A percentile compares a stretch with the other conserved stretches of the same genome.
Evolutionary conservation across 2,113 vertebrate genomes (phyloP).

Genomic region (Pachyramphus minor): DNA sequence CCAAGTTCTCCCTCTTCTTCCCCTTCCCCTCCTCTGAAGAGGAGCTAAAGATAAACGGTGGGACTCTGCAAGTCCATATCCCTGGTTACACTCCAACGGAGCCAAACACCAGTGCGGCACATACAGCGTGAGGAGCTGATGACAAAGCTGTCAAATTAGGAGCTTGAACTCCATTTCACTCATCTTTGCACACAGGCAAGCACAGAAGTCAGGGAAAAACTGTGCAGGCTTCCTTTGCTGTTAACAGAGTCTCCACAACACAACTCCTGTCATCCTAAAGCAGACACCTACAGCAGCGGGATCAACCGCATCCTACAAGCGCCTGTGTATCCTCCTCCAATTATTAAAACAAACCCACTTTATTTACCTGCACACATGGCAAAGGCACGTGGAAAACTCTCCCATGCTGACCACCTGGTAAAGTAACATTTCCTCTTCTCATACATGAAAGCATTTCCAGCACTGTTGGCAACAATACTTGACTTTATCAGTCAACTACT

Average conservation of each 20-base stretch:
- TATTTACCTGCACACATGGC: background rate
- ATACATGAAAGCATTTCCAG: background rate
- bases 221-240: background rate
- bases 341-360: background rate
- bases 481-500: background rate
- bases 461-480: background rate
- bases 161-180: background rate
- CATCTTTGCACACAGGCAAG: background rate
- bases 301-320: background rate
- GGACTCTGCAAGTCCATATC: background rate
- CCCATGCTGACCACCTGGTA: background rate
- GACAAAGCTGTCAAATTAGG: background rate
- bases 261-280: background rate
- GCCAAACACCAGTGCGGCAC: background rate
- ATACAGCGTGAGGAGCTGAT: background rate
- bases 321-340: rapidly evolving
- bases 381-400: background rate
- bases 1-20: background rate
- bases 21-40: background rate
- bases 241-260: background rate
- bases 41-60: background rate
- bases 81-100: background rate
- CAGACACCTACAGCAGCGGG: background rate
- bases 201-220: background rate
- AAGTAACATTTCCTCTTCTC: background rate